Evolutionary conservation across 2,888 invertebrate species (phyloP).

Genomic region (Phengaris alcon): DNA sequence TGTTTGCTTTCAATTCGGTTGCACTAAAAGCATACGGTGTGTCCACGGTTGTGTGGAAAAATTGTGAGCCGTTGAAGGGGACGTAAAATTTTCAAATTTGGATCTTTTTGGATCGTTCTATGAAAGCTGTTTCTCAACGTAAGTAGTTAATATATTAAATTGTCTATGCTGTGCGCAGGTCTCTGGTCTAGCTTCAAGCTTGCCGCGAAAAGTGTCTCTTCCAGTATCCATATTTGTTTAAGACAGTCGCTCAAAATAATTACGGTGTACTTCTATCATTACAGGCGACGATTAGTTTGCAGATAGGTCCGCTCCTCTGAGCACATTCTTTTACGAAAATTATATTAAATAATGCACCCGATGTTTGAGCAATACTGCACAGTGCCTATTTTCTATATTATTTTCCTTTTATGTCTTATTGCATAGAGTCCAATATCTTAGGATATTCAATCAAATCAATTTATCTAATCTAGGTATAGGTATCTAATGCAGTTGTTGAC

Average conservation of each 20-base stretch:
- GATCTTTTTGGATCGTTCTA: too few species aligned
- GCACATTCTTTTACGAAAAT: conserved; percentile 72
- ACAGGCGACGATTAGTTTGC: conserved; percentile 70
- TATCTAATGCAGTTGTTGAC: not conserved
- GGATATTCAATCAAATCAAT: not conserved
- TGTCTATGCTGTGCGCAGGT: too few species aligned
- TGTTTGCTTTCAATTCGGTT: too few species aligned
- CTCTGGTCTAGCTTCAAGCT: conserved; percentile 50
- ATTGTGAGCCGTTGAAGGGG: too few species aligned
- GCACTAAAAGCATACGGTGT: too few species aligned
- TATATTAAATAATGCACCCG: conserved; percentile 68
- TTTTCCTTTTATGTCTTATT: conserved; percentile 22
- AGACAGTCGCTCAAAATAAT: conserved; percentile 67
- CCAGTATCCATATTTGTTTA: conserved; percentile 42
- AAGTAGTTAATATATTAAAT: too few species aligned
- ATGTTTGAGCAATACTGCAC: conserved; percentile 43
- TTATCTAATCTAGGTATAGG: not conserved
- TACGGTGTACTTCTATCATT: conserved; percentile 70
- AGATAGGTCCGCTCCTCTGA: conserved; percentile 71
- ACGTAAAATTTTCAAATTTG: too few species aligned
- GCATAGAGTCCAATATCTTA: not conserved
- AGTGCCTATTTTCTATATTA: conserved; percentile 31
- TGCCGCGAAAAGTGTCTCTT: conserved; percentile 36
- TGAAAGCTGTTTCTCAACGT: too few species aligned
- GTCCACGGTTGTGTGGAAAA: too few species aligned